These are phyloP conservation scores for Drosophila repletoides DNA, from an alignment of 1,140 invertebrate species.

Conservation along the genomic window DNA sequence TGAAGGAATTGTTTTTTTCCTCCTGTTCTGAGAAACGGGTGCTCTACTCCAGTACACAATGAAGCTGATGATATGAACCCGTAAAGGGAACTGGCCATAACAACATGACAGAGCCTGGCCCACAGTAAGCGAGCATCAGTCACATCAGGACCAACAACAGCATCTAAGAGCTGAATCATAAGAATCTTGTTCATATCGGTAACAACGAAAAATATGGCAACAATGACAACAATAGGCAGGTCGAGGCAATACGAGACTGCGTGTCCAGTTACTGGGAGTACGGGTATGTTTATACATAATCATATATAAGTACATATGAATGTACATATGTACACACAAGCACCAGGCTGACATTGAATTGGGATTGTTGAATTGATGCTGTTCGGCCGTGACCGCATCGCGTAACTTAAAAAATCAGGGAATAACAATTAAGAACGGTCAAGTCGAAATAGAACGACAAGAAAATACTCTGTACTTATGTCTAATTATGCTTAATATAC, in stretches of 20 bases:
- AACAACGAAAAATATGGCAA: slow-evolving; percentile 40
- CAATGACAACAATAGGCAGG: slow-evolving; percentile 52
- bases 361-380: too few species aligned
- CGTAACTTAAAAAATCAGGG: too few species aligned
- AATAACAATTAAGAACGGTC: too few species aligned
- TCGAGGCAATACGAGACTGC: slow-evolving; percentile 4
- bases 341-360: too few species aligned
- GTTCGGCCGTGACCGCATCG: too few species aligned
- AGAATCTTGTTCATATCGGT: slow-evolving; percentile 9
- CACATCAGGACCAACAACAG: slow-evolving; percentile 2
- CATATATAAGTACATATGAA: not conserved
- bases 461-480: too few species aligned
- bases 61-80: slow-evolving; percentile 1
- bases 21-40: slow-evolving; percentile 63
- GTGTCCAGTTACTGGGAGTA: not conserved
- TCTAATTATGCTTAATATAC: too few species aligned
- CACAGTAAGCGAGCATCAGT: not conserved
- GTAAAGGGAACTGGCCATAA: slow-evolving; percentile 5
- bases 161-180: slow-evolving; percentile 14
- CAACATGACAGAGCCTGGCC: slow-evolving; percentile 8
- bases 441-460: too few species aligned
- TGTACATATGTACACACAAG: not conserved
- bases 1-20: slow-evolving; percentile 68
- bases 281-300: too few species aligned
- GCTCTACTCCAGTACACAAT: slow-evolving; percentile 22